Percentiles rank a stretch among this genome's conserved stretches.
These are phyloP conservation scores for Leptopilina myrica DNA, from an alignment of 2,888 invertebrate genomes.

Conservation along the genomic window DNA sequence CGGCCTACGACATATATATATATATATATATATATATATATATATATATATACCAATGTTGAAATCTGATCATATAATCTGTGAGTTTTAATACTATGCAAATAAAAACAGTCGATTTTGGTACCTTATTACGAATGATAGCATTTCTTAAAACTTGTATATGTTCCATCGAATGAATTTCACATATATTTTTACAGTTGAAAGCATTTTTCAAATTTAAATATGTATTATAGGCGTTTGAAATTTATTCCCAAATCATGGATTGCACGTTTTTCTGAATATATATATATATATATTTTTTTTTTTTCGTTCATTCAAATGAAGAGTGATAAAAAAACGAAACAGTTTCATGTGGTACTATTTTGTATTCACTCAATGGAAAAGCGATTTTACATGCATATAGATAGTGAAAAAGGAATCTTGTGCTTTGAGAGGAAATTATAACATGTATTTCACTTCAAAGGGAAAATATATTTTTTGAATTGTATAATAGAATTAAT, in stretches of 20 bases:
- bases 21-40: no score
- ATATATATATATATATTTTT: neutral
- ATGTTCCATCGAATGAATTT: neutral
- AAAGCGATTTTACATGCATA: neutral
- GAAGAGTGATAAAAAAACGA: neutral
- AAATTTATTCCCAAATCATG: conserved; percentile 11
- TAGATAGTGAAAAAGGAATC: neutral
- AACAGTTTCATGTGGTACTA: neutral
- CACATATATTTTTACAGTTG: neutral
- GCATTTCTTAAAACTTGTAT: conserved; percentile 21
- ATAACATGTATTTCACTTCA: neutral
- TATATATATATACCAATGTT: no score
- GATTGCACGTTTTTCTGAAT: neutral
- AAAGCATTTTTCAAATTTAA: neutral
- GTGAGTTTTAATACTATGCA: conserved; percentile 10
- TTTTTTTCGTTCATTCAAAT: neutral
- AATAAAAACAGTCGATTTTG: conserved; percentile 3
- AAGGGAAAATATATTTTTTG: neutral
- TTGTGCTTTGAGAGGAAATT: neutral
- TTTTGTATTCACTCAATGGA: neutral
- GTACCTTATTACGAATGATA: conserved; percentile 17
- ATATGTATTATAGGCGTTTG: neutral
- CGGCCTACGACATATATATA: no score
- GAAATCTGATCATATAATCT: conserved; percentile 1
- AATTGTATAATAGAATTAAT: neutral